Base-by-base conservation (phyloP, 2,113 vertebrate genomes). In the Pagrus major region DNA sequence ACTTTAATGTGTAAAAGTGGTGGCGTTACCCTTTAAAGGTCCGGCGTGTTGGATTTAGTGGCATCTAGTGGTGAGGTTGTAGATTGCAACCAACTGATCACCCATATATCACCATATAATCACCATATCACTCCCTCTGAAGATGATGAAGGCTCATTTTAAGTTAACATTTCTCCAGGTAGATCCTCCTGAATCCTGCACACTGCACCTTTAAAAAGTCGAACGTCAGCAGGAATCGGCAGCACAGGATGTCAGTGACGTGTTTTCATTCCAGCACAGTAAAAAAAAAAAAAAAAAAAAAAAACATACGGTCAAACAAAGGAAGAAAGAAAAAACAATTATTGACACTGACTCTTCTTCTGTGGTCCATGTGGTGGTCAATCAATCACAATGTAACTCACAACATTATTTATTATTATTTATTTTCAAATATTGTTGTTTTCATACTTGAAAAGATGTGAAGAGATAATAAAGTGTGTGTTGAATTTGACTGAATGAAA, bases 361-460 rank as follows among this genome's bases (percentile, higher is more conserved):
- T 0, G 69, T 85, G 89, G 73, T 80, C 37, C 64, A 18, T 39
- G 14, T 10, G 60, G 51, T 80, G 76, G 51, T 76, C 61, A 1
- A 51, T 63, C 72, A n/a, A 51, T 84, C 68, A 80, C 73, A 27
- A n/a, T 79, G 78, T 80, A 18, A 76, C 25, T 84, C 72, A 83
- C 74, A 1, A 60, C 51, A 64, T 69, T 88, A 90, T 88, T 89
- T 90, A 89, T 91, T 91, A 59, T 81, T 91, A 91, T 93, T 93
- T 91, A 91, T 93, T 89, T 88, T 78, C 71, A 39, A n/a, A 54
- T 80, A 59, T 85, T 90, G 78, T 87, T 89, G 80, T 90, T 90
- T 93, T 93, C 84, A 76, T 92, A 85, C 87, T 89, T 90, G 76
- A 69, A 88, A 81, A 85, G 27, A 86, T 20, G 85, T 88, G 69